Conservation (phyloP, 2,888 invertebrate genomes). For the Cylloceria caligata region DNA sequence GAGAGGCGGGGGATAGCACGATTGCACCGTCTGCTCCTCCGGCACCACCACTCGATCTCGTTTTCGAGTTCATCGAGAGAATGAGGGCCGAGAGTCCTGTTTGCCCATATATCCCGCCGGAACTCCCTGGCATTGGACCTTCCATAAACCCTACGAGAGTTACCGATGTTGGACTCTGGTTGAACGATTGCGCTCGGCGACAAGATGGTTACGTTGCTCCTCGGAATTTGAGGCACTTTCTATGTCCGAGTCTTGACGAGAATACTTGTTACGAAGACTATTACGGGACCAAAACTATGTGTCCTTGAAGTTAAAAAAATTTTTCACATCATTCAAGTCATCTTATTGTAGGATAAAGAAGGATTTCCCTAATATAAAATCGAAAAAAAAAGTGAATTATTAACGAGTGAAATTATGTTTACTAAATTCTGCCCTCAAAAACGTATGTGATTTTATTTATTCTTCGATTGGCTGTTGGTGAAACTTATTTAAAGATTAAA, state of each 20-base stretch:
- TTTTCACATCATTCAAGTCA: too few species aligned
- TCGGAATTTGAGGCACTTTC: constrained; percentile 89
- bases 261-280: constrained; percentile 62
- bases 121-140: constrained; percentile 78
- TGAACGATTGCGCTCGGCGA: constrained; percentile 83
- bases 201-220: constrained; percentile 89
- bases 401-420: too few species aligned
- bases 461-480: too few species aligned
- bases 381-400: background rate
- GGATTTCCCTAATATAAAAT: background rate
- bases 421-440: background rate
- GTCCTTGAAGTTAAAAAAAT: constrained; percentile 2
- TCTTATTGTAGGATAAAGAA: background rate
- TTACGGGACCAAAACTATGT: constrained; percentile 19
- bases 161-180: constrained; percentile 77
- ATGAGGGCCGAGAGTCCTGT: constrained; percentile 73
- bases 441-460: too few species aligned
- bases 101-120: constrained; percentile 66
- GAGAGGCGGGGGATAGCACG: constrained; percentile 43
- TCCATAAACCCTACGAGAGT: constrained; percentile 73
- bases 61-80: constrained; percentile 75
- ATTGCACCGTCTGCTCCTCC: constrained; percentile 35
- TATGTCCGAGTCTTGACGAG: constrained; percentile 88
- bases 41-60: constrained; percentile 63
- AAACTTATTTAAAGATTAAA: too few species aligned